These are phyloP conservation scores for Apoda limacodes DNA, from an alignment of 2,888 invertebrate species.

Conservation along the genomic window DNA sequence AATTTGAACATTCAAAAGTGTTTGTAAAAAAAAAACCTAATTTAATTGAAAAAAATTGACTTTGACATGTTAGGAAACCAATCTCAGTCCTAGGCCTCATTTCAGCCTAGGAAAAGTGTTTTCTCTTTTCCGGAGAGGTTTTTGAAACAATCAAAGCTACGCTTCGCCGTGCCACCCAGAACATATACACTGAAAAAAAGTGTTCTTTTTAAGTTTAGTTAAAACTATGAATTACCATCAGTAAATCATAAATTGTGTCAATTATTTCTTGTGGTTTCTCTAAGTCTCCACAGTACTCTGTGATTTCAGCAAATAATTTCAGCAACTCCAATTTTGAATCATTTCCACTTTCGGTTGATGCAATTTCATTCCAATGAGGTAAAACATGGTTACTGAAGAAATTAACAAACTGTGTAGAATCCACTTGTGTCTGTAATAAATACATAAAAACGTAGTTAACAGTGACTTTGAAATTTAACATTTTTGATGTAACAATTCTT, in stretches of 20 bases:
- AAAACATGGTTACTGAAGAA: conserved; percentile 89
- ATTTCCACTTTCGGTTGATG: conserved; percentile 68
- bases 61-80: too few species aligned
- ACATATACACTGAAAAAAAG: too few species aligned
- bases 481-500: too few species aligned
- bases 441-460: conserved; percentile 4
- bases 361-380: conserved; percentile 77
- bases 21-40: too few species aligned
- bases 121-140: too few species aligned
- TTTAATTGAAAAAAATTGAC: too few species aligned
- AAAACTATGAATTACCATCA: conserved; percentile 79
- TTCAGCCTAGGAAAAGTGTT: too few species aligned
- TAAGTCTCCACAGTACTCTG: conserved; percentile 79
- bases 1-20: too few species aligned
- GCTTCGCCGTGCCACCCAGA: too few species aligned
- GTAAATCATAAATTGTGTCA: conserved; percentile 79
- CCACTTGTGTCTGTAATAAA: conserved; percentile 78
- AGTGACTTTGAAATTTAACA: neutral
- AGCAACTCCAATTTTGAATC: conserved; percentile 82
- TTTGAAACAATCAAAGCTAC: too few species aligned
- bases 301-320: conserved; percentile 89
- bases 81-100: too few species aligned
- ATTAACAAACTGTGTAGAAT: conserved; percentile 85
- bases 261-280: conserved; percentile 81
- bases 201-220: neutral